Percentiles rank a stretch among this genome's conserved stretches.
These are phyloP conservation scores for Mellilla xanthometata DNA, from an alignment of 2,888 invertebrate genomes.

Conservation along the genomic window DNA sequence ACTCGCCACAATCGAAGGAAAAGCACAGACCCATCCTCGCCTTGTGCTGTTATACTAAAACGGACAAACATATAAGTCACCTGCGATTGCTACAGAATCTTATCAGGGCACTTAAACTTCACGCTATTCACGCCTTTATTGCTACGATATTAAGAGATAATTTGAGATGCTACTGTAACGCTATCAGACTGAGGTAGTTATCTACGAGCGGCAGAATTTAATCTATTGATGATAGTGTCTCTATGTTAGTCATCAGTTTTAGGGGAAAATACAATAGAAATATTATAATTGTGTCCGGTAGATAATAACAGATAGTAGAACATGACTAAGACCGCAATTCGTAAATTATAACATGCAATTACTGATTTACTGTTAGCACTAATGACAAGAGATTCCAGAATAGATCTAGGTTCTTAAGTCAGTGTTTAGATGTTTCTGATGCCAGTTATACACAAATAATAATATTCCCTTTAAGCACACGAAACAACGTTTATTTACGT, in stretches of 20 bases:
- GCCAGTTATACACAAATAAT: too few species aligned
- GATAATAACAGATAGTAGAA: too few species aligned
- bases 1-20: slow-evolving; percentile 70
- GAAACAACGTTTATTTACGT: too few species aligned
- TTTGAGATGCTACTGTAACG: slow-evolving; percentile 36
- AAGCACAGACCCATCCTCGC: slow-evolving; percentile 69
- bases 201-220: slow-evolving; percentile 37
- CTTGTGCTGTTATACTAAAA: slow-evolving; percentile 54
- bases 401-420: too few species aligned
- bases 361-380: too few species aligned
- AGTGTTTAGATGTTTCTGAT: too few species aligned
- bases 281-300: too few species aligned
- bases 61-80: slow-evolving; percentile 37
- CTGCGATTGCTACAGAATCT: slow-evolving; percentile 17
- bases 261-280: too few species aligned
- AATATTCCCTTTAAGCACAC: too few species aligned
- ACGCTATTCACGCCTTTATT: slow-evolving; percentile 27
- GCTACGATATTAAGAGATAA: slow-evolving; percentile 29
- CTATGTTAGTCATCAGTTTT: slow-evolving; percentile 3
- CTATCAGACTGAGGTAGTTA: slow-evolving; percentile 43
- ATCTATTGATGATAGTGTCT: slow-evolving; percentile 48
- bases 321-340: too few species aligned
- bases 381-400: too few species aligned
- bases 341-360: too few species aligned
- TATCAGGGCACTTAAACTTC: slow-evolving; percentile 13